Base-by-base conservation (phyloP, 2,888 invertebrate genomes). In the Acanthosepion lycidas region DNA sequence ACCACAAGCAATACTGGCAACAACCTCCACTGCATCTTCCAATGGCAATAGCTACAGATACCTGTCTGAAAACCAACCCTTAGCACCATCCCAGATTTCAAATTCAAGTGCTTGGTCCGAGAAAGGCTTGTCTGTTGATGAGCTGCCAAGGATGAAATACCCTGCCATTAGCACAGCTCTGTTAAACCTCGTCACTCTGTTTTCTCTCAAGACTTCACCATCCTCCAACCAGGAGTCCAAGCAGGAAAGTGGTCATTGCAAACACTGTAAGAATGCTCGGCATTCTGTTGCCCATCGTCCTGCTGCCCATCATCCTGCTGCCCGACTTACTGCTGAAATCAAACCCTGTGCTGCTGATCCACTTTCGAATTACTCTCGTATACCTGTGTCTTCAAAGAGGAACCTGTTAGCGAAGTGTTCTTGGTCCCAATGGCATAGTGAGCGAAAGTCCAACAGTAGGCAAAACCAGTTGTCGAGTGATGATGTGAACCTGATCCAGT, bases 111-210 rank as follows among this genome's bases (percentile, higher is more conserved):
- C 78, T 12, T 78, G 78, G 78, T 78, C 78, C 5, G 78, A 78
- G 9, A 78, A 33, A n/a, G n/a, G 33, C 78, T 78, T 78, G 78
- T 12, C 33, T 33, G 78, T n/a, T 2, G n/a, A 78, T 33, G 78
- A 78, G 33, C 78, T 78, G 78, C 78, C 78, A 4, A 78, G 33
- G 78, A 33, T n/a, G 15, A 78, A 78, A 78, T 78, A 78, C 33
- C 78, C 78, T 33, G 78, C 51, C 20, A 93, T 93, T n/a, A 93
- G 93, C 20, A 93, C 93, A n/a, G 93, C 93, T 49, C 23, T 93
- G 20, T 53, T 93, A 28, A 93, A 93, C 49, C 93, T 93, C 9
- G 93, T 53, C 18, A 53, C 93, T 93, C 49, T 93, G 53, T 51
- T 93, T 9, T 93, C 93, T 12, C 93, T 93, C n/a, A 93, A 93